Evolutionary conservation across 2,888 invertebrate species (phyloP), one percentile per base, ranked within the genome.

Genomic region (Andrena bicolor): DNA sequence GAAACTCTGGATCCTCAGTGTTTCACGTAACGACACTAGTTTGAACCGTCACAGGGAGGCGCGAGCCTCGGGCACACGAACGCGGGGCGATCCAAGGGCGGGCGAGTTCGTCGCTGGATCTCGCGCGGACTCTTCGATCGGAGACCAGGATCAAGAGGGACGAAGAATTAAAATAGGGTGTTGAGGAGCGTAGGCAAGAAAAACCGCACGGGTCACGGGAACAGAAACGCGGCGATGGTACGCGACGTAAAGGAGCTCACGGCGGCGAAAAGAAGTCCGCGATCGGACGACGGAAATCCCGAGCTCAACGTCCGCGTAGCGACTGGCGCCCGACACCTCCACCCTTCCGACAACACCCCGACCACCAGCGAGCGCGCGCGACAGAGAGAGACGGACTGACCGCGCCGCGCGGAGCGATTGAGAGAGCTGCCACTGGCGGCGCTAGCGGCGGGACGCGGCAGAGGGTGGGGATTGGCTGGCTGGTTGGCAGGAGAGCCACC

Each of bases 311-410:
- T 88, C 86, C 92, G 89, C 87, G 90, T 88, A 91, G 89, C 90
- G 91, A 93, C 93, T 93, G 92, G 89, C 90, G 91, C 90, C 91
- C 84, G 90, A 91, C 90, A 91, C 91, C 90, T 87, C 91, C 92
- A 92, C 92, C 92, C 92, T 90, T 85, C 89, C 89, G 91, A 89
- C 89, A 89, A 90, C 90, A 88, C 90, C 86, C 90, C 90, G 85
- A 88, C 84, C 86, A 86, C 84, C 76, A 26, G 35, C n/a, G 66
- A 75, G 30, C 86, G 83, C 88, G 74, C 82, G 65, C 77, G 69
- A 69, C 64, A 73, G 84, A 86, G 72, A 78, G 60, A 84, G 83
- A 77, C 32, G 73, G 79, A 82, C 85, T 76, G 72, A 83, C 58
- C 58, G 71, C 53, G 58, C 61, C 32, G 53, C 41, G 4, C 35